Conservation (phyloP, 1,140 invertebrate genomes). For the Myzus persicae region DNA sequence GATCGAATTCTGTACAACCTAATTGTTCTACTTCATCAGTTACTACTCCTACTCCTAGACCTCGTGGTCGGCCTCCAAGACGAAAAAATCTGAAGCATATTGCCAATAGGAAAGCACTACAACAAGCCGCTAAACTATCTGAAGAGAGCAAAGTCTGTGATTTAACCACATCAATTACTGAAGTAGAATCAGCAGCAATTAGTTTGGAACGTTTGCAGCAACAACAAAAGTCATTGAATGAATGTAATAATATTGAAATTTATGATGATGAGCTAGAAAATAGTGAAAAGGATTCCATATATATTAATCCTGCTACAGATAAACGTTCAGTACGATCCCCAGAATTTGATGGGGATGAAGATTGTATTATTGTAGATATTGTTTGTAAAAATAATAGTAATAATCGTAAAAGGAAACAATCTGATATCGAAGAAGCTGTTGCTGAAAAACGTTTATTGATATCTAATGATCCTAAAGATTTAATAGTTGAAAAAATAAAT, state of each 20-base stretch:
- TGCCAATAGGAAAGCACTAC: background rate
- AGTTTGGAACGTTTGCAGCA: background rate
- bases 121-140: background rate
- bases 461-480: background rate
- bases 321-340: background rate
- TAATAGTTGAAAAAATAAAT: background rate
- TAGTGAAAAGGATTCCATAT: background rate
- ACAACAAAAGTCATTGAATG: background rate
- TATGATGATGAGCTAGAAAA: background rate
- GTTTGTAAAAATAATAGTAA: background rate
- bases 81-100: conserved; percentile 12
- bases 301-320: background rate
- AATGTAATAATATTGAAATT: background rate
- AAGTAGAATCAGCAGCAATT: background rate
- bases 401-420: conserved; percentile 31
- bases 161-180: background rate
- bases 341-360: background rate
- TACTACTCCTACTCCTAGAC: background rate
- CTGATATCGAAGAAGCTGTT: background rate
- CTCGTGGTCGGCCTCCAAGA: background rate
- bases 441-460: background rate
- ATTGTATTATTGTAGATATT: background rate
- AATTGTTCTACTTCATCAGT: background rate
- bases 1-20: background rate
- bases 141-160: background rate